Evolutionary conservation across 2,797 vertebrate species (phyloP).

Genomic region (Sciurus carolinensis): DNA sequence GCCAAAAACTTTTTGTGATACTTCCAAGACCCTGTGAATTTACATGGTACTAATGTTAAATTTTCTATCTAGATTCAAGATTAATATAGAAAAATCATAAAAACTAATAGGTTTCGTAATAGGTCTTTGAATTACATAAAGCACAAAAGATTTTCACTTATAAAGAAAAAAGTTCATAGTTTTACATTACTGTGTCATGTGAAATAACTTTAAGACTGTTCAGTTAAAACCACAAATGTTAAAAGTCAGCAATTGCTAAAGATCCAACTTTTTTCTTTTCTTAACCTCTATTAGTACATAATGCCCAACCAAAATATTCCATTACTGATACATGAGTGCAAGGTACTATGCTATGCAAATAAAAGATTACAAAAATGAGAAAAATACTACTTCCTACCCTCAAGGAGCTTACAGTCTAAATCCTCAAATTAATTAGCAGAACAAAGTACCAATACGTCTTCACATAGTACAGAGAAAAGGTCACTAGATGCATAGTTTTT

Average conservation of each 20-base stretch:
- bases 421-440: conserved; percentile 5
- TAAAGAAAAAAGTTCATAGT: neutral
- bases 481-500: neutral
- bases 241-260: conserved; percentile 44
- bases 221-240: conserved; percentile 36
- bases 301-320: neutral
- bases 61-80: conserved; percentile 55
- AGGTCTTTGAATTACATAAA: conserved; percentile 47
- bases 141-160: conserved; percentile 23
- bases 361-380: conserved; percentile 54
- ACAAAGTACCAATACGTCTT: conserved; percentile 22
- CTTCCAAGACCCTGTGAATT: conserved; percentile 42
- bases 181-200: neutral
- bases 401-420: conserved; percentile 77
- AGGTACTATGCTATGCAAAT: neutral
- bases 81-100: conserved; percentile 58
- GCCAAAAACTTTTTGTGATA: neutral
- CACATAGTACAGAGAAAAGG: neutral
- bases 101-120: neutral
- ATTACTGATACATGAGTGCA: neutral
- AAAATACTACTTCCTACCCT: conserved; percentile 56
- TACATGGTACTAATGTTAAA: conserved; percentile 13
- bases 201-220: conserved; percentile 24
- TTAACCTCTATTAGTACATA: neutral
- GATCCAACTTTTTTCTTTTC: neutral